Percentiles rank a stretch among this genome's conserved stretches.
Evolutionary conservation across 2,113 vertebrate species (phyloP).

Genomic region (Psammodynastes pulverulentus): DNA sequence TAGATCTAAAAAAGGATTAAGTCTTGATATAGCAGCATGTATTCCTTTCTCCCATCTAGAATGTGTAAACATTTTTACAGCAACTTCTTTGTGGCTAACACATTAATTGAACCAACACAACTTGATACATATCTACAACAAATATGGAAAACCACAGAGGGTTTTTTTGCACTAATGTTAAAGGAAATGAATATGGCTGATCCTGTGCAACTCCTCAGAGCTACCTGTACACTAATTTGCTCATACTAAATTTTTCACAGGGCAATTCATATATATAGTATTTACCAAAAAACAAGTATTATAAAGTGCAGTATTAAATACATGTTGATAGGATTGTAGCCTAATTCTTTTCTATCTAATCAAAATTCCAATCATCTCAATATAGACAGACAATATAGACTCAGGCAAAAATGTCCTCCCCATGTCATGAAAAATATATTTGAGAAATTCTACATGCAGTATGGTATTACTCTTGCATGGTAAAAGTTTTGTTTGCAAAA

Average conservation of each 20-base stretch:
- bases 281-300: not conserved
- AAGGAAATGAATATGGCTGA: not conserved
- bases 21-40: conserved; percentile 54
- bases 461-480: conserved; percentile 30
- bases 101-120: not conserved
- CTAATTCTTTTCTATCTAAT: conserved; percentile 31
- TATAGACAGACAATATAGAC: conserved; percentile 16
- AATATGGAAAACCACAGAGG: not conserved
- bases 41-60: conserved; percentile 26
- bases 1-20: conserved; percentile 46
- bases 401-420: conserved; percentile 14
- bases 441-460: conserved; percentile 3
- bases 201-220: not conserved
- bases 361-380: conserved; percentile 30
- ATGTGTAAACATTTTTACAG: not conserved
- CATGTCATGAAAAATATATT: conserved; percentile 30
- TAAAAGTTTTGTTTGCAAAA: conserved; percentile 40
- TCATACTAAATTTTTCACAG: conserved; percentile 9
- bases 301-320: not conserved
- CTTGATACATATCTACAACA: not conserved
- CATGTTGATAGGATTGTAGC: not conserved
- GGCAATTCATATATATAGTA: not conserved
- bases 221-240: not conserved
- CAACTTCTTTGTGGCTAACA: not conserved
- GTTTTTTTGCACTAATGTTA: not conserved